Percentiles rank a stretch among this genome's conserved stretches.
phyloP scores from a whole-genome alignment of 2,113 vertebrate species.

The Ceyx melanurus region DNA sequence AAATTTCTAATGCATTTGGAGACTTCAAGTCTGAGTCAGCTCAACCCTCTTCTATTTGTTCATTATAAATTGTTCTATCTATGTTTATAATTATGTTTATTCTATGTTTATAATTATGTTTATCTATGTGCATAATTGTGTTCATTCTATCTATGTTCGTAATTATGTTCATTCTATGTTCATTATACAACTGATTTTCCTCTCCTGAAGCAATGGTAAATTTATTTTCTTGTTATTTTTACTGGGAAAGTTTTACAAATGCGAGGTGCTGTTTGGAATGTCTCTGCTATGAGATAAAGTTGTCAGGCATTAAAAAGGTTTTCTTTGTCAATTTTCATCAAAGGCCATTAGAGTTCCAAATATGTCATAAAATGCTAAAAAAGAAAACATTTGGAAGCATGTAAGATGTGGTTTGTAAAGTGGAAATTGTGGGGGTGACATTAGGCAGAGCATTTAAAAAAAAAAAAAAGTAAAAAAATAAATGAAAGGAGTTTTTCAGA shows the following conservation, averaged over 20 bases:
- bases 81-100: no score
- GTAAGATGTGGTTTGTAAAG: rapidly evolving
- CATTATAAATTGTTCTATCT: no score
- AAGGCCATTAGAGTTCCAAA: not conserved
- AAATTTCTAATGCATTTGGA: conserved; percentile 6
- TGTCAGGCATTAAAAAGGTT: not conserved
- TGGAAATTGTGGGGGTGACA: not conserved
- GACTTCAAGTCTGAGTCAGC: not conserved
- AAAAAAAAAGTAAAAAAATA: not conserved
- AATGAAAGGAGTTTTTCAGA: not conserved
- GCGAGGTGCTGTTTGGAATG: not conserved
- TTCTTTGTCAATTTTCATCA: not conserved
- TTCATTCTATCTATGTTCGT: no score
- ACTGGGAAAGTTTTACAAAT: not conserved
- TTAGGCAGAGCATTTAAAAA: not conserved
- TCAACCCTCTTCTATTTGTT: not conserved
- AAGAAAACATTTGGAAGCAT: not conserved
- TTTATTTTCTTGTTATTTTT: not conserved
- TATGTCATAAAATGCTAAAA: not conserved
- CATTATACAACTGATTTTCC: not conserved
- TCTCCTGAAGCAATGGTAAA: not conserved
- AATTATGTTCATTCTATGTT: not conserved
- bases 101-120: not conserved
- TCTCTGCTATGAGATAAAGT: not conserved
- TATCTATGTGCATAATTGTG: no score